phyloP scores from a whole-genome alignment of 2,113 vertebrate species.

The Sterrhoptilus dennistouni region DNA sequence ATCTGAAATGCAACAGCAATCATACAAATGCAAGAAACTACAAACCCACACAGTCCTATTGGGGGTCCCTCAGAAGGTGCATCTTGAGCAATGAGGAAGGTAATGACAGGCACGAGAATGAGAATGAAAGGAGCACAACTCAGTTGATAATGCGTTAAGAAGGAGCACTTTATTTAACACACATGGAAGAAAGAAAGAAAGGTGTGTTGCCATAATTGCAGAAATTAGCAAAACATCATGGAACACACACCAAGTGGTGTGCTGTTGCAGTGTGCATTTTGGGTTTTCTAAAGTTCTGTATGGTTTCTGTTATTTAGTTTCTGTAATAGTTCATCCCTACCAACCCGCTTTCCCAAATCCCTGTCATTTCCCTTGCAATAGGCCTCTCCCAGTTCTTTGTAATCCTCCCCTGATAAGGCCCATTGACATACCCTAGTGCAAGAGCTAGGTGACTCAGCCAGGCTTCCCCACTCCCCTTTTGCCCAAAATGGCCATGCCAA shows the following conservation, averaged over 20 bases:
- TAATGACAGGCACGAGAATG: not conserved
- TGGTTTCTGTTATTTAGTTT: no score
- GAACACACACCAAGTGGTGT: fast-evolving
- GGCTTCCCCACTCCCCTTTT: no score
- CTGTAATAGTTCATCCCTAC: no score
- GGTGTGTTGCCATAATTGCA: not conserved
- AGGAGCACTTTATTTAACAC: not conserved
- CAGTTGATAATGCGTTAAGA: not conserved
- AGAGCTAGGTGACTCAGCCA: no score
- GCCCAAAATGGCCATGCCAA: no score
- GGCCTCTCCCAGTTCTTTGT: no score
- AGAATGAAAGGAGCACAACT: not conserved
- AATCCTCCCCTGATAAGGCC: no score
- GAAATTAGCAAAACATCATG: not conserved
- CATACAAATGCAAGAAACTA: not conserved
- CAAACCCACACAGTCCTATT: not conserved
- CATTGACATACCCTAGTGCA: no score
- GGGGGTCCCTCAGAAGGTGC: not conserved
- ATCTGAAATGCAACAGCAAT: not conserved
- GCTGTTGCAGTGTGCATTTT: no score
- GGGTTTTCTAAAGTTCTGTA: no score
- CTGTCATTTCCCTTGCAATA: no score
- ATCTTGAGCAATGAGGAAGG: not conserved
- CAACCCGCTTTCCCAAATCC: no score
- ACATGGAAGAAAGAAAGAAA: not conserved